A percentile compares a stretch with the other conserved stretches of the same genome.
These are phyloP conservation scores for Dynastes hyllus DNA, from an alignment of 2,888 invertebrate genomes.

Conservation along the genomic window DNA sequence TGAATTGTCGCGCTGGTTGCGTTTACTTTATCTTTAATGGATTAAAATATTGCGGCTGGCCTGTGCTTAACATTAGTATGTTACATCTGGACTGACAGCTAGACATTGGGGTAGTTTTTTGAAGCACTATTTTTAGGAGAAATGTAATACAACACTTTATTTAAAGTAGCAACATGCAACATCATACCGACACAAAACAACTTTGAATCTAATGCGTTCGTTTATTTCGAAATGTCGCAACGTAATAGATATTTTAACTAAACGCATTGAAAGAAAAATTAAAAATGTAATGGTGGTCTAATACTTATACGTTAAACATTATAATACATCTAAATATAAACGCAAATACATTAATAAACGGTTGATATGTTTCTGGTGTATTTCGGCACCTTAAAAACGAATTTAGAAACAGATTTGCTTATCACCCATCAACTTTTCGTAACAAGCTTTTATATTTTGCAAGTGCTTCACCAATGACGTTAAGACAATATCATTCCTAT, in stretches of 20 bases:
- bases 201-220: not conserved
- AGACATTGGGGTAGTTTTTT: constrained; percentile 10
- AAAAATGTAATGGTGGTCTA: too few relatives aligned
- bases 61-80: constrained; percentile 18
- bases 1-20: constrained; percentile 20
- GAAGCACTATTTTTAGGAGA: not conserved
- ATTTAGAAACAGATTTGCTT: too few relatives aligned
- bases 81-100: constrained; percentile 1
- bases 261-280: too few relatives aligned
- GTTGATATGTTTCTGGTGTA: too few relatives aligned
- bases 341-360: too few relatives aligned
- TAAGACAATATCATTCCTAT: too few relatives aligned
- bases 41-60: constrained; percentile 27
- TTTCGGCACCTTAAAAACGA: too few relatives aligned
- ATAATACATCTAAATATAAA: too few relatives aligned
- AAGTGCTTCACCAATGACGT: too few relatives aligned
- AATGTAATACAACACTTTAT: constrained; percentile 8
- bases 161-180: constrained; percentile 4
- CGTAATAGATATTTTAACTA: not conserved
- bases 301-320: too few relatives aligned
- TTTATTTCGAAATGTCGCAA: not conserved
- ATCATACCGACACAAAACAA: not conserved
- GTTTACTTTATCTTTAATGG: constrained; percentile 43
- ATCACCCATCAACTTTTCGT: too few relatives aligned
- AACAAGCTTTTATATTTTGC: too few relatives aligned